A percentile compares a stretch with the other conserved stretches of the same genome.
phyloP scores from a whole-genome alignment of 2,113 vertebrate species.

The Rallus limicola region DNA sequence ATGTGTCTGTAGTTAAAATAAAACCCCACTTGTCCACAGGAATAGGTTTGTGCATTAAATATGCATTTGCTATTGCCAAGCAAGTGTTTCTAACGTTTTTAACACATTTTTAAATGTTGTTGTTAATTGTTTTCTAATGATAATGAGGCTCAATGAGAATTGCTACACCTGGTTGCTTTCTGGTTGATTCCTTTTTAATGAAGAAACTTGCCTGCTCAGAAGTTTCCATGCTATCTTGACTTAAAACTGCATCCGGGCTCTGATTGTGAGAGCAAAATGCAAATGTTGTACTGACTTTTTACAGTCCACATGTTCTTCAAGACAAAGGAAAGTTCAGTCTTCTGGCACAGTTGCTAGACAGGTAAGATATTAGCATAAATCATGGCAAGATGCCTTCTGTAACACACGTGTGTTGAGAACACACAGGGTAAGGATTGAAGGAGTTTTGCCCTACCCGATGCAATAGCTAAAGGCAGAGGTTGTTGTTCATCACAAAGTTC shows the following conservation, averaged over 20 bases:
- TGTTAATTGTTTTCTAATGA: neutral
- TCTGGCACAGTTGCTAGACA: neutral
- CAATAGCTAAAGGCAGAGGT: neutral
- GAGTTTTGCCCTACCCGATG: neutral
- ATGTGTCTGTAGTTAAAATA: too few species aligned
- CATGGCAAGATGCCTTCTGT: rapidly evolving
- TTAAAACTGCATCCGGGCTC: neutral
- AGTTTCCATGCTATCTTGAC: neutral
- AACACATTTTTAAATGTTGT: neutral
- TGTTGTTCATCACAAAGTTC: neutral
- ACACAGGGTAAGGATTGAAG: neutral
- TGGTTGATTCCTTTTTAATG: neutral
- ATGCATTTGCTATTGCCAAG: neutral
- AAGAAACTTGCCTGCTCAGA: neutral
- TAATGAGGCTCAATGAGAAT: neutral
- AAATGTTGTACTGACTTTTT: neutral
- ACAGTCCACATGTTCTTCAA: rapidly evolving
- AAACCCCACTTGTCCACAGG: neutral
- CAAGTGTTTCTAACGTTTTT: neutral
- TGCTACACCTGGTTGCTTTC: neutral
- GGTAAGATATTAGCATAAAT: neutral
- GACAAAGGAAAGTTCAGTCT: neutral
- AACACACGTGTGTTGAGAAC: neutral
- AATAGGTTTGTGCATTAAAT: neutral
- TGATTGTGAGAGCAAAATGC: neutral